Evolutionary conservation across 2,113 vertebrate species (phyloP), one percentile per base, ranked within the genome.

Genomic region (Pongo pygmaeus): DNA sequence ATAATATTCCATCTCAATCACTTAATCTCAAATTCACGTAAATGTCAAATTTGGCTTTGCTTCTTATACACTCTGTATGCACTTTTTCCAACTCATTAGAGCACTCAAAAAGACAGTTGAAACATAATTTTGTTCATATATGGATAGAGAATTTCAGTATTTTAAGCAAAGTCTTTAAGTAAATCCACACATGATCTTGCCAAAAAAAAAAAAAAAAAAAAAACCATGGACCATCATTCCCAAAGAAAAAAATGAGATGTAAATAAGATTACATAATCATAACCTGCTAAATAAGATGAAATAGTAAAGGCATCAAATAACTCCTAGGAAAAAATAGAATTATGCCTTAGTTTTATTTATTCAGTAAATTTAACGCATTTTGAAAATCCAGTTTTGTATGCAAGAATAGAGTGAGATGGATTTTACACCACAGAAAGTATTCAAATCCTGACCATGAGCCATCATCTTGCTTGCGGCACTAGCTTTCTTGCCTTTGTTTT

Each of bases 131-230:
- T 79, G 3, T 81, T 77, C 6, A 16, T 35, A n/a, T 1, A 0
- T 72, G 22, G 3, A 61, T 4, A 40, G 2, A 69, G 8, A 80
- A 25, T 17, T 74, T 83, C 9, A 84, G 8, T 22, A 69, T 95
- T 92, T 92, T 61, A 92, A 64, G 78, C 43, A 85, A 46, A 64
- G 83, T 92, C 5, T 79, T 30, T 6, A 25, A 91, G 35, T 14
- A 89, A 57, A 4, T 40, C 3, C 35, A 78, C 38, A 11, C 2
- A 10, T 2, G 38, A 27, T n/a, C 48, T 9, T 2, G 18, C 32
- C 30, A 69, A 84, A 61, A 84, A 61, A 38, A 38, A 38, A 93
- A 80, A 85, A 38, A 38, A 38, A 69, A 84, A 61, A 84, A 93
- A 80, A 85, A 40, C 52, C 43, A 92, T 90, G 32, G 43, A 75